phyloP scores from a whole-genome alignment of 92 coral and sea anemone species.

The Palythoa caribaeorum region DNA sequence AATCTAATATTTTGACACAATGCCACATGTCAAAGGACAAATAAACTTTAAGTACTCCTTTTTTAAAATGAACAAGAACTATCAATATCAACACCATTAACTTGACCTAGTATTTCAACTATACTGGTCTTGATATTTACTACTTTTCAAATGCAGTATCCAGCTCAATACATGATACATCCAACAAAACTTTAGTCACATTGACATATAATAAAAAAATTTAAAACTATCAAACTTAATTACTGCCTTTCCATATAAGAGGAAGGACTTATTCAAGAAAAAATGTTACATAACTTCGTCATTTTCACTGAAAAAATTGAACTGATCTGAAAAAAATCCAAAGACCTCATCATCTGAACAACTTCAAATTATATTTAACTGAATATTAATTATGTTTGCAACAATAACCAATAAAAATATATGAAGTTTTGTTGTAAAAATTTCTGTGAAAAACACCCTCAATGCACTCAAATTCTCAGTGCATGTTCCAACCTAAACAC shows the following conservation, averaged over 20 bases:
- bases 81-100: conserved; percentile 35
- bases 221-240: conserved; percentile 3
- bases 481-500: conserved; percentile 45
- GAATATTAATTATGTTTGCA: neutral
- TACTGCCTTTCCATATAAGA: conserved; percentile 24
- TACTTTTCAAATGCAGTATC: neutral
- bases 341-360: neutral
- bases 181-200: neutral
- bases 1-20: conserved; percentile 34
- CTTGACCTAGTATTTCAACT: conserved; percentile 28
- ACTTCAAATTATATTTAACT: neutral
- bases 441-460: neutral
- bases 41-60: conserved; percentile 27
- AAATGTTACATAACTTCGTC: conserved; percentile 18
- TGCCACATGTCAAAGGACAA: conserved; percentile 3
- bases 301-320: conserved; percentile 44
- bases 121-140: neutral
- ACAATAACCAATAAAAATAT: neutral
- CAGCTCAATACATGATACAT: conserved; percentile 43
- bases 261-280: conserved; percentile 24
- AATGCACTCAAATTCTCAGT: neutral
- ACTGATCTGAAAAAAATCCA: neutral
- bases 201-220: neutral
- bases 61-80: conserved; percentile 17
- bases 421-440: neutral